Evolutionary conservation across 2,888 invertebrate species (phyloP).

Genomic region (Latrodectus elegans): DNA sequence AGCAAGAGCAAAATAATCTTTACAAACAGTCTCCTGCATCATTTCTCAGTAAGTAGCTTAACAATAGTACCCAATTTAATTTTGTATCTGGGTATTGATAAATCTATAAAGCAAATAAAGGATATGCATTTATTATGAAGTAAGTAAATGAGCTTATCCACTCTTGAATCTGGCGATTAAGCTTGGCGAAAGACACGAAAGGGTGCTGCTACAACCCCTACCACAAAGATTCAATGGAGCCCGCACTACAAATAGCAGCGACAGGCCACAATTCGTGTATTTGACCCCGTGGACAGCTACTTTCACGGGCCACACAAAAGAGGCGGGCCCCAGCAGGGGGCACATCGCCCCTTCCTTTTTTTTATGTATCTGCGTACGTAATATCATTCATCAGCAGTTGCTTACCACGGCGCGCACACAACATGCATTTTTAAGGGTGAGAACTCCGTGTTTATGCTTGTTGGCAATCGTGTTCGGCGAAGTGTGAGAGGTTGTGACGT

Average conservation of each 20-base stretch:
- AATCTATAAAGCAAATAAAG: no score
- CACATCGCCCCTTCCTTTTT: not conserved
- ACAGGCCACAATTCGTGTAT: constrained; percentile 60
- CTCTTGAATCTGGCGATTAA: not conserved
- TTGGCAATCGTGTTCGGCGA: constrained; percentile 53
- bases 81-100: no score
- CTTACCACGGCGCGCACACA: constrained; percentile 18
- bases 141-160: no score
- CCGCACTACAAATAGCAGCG: constrained; percentile 49
- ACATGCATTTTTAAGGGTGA: constrained; percentile 20
- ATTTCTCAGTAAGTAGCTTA: no score
- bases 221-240: constrained; percentile 12
- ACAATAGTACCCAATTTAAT: no score
- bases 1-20: no score
- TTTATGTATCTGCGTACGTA: constrained; percentile 35
- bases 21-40: no score
- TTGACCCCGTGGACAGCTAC: constrained; percentile 60
- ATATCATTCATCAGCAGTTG: constrained; percentile 44
- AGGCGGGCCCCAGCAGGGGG: constrained; percentile 28
- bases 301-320: constrained; percentile 56
- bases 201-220: constrained; percentile 7
- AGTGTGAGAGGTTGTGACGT: constrained; percentile 62
- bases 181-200: constrained; percentile 6
- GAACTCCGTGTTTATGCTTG: constrained; percentile 63
- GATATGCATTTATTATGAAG: no score